Evolutionary conservation across 2,888 invertebrate genomes (phyloP).

Genomic region (Luperina nickerlii): DNA sequence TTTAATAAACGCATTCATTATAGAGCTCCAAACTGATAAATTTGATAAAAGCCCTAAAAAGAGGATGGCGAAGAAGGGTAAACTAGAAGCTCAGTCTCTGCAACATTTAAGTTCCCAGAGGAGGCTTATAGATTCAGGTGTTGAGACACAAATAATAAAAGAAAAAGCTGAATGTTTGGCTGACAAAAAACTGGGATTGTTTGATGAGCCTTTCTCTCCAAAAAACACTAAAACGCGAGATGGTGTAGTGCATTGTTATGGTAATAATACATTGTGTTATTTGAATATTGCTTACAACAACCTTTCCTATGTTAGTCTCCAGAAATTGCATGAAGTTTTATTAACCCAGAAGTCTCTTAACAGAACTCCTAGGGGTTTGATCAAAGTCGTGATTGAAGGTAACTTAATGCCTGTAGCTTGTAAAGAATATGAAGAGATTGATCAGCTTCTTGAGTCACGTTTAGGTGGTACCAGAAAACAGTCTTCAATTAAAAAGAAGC

Average conservation of each 20-base stretch:
- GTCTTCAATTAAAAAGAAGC: not conserved
- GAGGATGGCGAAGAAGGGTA: rapidly evolving
- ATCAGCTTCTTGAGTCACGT: constrained; percentile 52
- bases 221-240: constrained; percentile 65
- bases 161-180: constrained; percentile 72
- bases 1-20: not conserved
- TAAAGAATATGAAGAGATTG: constrained; percentile 63
- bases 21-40: not conserved
- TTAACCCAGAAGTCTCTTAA: constrained; percentile 68
- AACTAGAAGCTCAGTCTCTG: not conserved
- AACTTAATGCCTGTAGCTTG: constrained; percentile 76
- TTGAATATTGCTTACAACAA: constrained; percentile 80
- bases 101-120: not conserved
- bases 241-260: constrained; percentile 68
- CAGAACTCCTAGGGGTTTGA: constrained; percentile 75
- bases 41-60: not conserved
- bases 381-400: constrained; percentile 78
- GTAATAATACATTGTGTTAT: constrained; percentile 76
- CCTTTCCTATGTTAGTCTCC: constrained; percentile 71
- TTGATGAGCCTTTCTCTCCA: constrained; percentile 71
- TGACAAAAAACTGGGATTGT: constrained; percentile 67
- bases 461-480: not conserved
- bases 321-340: constrained; percentile 73
- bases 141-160: constrained; percentile 24
- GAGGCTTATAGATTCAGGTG: no score